Conservation (phyloP, 2,113 vertebrate species). For the Pedetes capensis region DNA sequence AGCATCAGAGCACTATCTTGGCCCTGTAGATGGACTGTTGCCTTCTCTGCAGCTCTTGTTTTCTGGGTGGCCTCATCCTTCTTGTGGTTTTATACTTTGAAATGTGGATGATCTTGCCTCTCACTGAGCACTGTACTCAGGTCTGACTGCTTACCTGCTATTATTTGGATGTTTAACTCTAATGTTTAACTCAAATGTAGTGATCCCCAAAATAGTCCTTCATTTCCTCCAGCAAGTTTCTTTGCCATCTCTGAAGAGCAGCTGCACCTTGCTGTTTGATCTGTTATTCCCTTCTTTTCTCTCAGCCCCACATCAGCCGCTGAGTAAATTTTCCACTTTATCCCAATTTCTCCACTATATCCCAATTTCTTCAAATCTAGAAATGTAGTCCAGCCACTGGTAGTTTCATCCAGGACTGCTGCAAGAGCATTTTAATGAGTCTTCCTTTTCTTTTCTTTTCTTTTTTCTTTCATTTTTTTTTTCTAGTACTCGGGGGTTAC, state of each 20-base stretch:
- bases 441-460: neutral
- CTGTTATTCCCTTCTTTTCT: neutral
- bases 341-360: neutral
- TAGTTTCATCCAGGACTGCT: neutral
- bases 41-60: neutral
- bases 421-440: neutral
- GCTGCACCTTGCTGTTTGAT: neutral
- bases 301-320: neutral
- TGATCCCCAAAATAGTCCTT: neutral
- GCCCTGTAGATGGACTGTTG: neutral
- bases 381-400: neutral
- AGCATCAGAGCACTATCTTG: neutral
- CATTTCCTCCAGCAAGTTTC: neutral
- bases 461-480: neutral
- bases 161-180: neutral
- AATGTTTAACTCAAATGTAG: too few relatives aligned
- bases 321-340: neutral
- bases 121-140: neutral
- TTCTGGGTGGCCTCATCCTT: neutral
- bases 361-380: neutral
- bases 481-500: too few relatives aligned
- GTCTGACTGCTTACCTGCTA: neutral
- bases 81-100: neutral
- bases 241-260: neutral
- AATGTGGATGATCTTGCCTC: neutral